A percentile compares a stretch with the other conserved stretches of the same genome.
phyloP scores from a whole-genome alignment of 1,140 invertebrate species.

The Brachystomella parvula region DNA sequence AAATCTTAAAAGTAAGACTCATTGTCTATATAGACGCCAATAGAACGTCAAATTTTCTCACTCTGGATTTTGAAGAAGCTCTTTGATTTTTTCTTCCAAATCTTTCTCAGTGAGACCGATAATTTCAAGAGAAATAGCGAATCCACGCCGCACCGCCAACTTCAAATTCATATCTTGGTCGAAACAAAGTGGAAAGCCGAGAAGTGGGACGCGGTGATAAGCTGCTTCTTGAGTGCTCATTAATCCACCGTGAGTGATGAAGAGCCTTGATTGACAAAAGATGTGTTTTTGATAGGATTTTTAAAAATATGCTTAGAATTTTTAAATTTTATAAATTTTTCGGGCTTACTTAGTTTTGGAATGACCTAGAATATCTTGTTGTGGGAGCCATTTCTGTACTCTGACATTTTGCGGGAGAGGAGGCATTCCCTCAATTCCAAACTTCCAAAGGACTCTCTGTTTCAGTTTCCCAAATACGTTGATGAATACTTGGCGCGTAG shows the following conservation, averaged over 20 bases:
- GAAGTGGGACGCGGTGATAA: slow-evolving; percentile 55
- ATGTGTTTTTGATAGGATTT: slow-evolving; percentile 22
- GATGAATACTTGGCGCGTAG: slow-evolving; percentile 39
- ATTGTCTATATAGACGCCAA: not conserved
- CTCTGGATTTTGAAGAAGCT: slow-evolving; percentile 8
- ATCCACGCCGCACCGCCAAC: slow-evolving; percentile 37
- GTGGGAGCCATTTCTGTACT: slow-evolving; percentile 65
- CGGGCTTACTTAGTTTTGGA: too few relatives aligned
- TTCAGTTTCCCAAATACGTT: slow-evolving; percentile 40
- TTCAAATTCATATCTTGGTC: slow-evolving; percentile 27
- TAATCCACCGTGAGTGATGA: slow-evolving; percentile 58
- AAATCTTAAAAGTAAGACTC: too few relatives aligned
- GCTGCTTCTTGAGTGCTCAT: slow-evolving; percentile 56
- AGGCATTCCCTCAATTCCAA: slow-evolving; percentile 38
- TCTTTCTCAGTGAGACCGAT: slow-evolving; percentile 9
- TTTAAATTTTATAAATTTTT: not conserved
- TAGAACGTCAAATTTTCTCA: not conserved
- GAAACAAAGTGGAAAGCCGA: slow-evolving; percentile 40
- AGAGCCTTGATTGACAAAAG: slow-evolving; percentile 51
- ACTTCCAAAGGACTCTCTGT: slow-evolving; percentile 43
- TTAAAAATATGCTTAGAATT: not conserved
- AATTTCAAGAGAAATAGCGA: slow-evolving; percentile 21
- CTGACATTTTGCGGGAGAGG: slow-evolving; percentile 56
- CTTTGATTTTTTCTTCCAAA: slow-evolving; percentile 16
- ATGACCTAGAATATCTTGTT: slow-evolving; percentile 59